Conservation (phyloP, 1,140 invertebrate genomes). For the Dendrolimus kikuchii region DNA sequence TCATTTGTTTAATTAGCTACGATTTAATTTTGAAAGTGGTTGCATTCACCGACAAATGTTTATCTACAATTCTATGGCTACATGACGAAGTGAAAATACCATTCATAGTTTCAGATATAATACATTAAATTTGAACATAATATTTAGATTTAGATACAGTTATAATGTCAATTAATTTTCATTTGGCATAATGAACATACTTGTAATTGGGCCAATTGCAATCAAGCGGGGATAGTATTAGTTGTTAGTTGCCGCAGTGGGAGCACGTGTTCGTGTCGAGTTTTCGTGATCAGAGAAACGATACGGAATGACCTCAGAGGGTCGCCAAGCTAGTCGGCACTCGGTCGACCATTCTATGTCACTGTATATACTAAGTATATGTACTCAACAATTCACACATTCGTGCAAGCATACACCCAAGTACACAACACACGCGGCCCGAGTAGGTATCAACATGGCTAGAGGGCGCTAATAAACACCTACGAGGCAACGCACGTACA, state of each 20-base stretch:
- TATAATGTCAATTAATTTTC: no score
- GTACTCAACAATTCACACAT: no score
- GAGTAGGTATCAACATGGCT: slow-evolving; percentile 16
- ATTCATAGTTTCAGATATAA: no score
- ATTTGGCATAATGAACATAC: no score
- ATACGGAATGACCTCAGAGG: slow-evolving; percentile 46
- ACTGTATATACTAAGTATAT: no score
- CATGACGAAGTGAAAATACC: no score
- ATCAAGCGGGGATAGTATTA: slow-evolving; percentile 8
- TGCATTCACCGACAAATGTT: no score
- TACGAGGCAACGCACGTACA: slow-evolving; percentile 58
- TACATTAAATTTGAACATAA: no score
- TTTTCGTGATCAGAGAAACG: slow-evolving; percentile 42
- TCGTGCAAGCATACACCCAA: not conserved
- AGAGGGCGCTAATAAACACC: slow-evolving; percentile 56
- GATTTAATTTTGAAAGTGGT: slow-evolving; percentile 2
- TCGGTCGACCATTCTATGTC: slow-evolving; percentile 7
- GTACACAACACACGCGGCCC: slow-evolving; percentile 9
- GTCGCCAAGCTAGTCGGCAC: slow-evolving; percentile 28
- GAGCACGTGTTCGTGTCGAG: slow-evolving; percentile 37
- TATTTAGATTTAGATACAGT: no score
- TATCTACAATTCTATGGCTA: no score
- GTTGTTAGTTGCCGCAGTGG: slow-evolving; percentile 14
- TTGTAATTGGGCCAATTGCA: slow-evolving; percentile 17
- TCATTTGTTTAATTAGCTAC: not conserved